Percentiles rank a stretch among this genome's conserved stretches.
Conservation (phyloP, 2,113 vertebrate species). For the Plecotus auritus region DNA sequence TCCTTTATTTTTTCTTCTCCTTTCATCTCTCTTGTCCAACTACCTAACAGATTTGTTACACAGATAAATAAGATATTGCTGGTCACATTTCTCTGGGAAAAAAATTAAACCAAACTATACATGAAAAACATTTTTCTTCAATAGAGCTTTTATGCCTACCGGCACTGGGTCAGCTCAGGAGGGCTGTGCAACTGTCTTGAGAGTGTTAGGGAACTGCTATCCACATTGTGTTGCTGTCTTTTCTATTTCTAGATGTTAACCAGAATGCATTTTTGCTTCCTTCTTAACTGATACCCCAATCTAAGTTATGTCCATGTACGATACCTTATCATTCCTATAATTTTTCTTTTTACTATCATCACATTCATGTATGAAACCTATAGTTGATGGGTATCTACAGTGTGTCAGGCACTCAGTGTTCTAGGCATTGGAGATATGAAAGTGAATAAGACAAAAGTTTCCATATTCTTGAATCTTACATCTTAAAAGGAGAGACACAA, state of each 20-base stretch:
- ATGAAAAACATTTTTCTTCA: constrained; percentile 32
- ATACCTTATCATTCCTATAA: not conserved
- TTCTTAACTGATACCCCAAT: not conserved
- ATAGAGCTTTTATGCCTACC: not conserved
- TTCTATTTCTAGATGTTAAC: not conserved
- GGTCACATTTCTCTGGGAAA: constrained; percentile 65
- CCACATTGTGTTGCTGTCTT: not conserved
- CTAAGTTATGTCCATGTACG: not conserved
- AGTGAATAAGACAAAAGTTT: not conserved
- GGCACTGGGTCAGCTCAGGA: not conserved
- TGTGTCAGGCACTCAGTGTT: not conserved
- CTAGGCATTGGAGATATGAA: not conserved
- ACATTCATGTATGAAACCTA: not conserved
- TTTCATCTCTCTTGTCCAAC: constrained; percentile 58
- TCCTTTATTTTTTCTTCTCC: constrained; percentile 22
- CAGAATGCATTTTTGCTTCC: not conserved
- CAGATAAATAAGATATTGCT: constrained; percentile 44
- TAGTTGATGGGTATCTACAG: not conserved
- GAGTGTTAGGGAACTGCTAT: not conserved
- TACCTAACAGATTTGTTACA: constrained; percentile 45
- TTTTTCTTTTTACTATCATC: not conserved
- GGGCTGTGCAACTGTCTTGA: too few relatives aligned
- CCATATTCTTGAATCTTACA: not conserved
- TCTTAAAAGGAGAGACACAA: not conserved
- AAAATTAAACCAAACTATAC: constrained; percentile 34